Percentiles rank a stretch among this genome's conserved stretches.
Evolutionary conservation across 2,797 vertebrate species (phyloP).

Genomic region (Hyperoplus lanceolatus): DNA sequence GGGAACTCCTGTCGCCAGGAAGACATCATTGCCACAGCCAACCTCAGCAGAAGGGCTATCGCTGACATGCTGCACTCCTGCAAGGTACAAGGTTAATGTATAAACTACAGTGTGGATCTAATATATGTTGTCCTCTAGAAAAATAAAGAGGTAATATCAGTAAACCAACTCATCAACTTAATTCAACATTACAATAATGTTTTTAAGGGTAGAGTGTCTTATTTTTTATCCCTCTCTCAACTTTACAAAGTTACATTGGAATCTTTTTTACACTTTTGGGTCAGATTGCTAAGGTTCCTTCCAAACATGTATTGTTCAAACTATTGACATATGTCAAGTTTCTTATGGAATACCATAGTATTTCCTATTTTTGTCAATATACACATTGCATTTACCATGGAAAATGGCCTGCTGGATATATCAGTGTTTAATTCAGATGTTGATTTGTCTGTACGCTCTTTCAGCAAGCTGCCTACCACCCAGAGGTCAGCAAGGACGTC

Average conservation of each 20-base stretch:
- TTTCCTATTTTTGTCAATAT: background rate
- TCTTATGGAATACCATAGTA: background rate
- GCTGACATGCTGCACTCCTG: slow-evolving; percentile 97
- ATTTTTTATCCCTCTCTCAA: no score
- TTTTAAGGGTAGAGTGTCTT: background rate
- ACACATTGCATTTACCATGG: background rate
- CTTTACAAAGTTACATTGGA: background rate
- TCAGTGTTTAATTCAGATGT: background rate
- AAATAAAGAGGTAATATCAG: no score
- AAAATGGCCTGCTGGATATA: background rate
- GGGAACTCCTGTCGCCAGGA: slow-evolving; percentile 98
- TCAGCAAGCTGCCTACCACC: slow-evolving; percentile 95
- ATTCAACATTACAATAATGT: background rate
- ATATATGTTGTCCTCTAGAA: background rate
- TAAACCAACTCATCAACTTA: background rate
- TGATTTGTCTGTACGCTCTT: slow-evolving; percentile 19
- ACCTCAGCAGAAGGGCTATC: slow-evolving; percentile 95
- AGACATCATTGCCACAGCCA: slow-evolving; percentile 96
- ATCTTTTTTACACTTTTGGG: background rate
- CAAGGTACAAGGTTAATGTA: slow-evolving; percentile 83
- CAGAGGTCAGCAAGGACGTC: slow-evolving; percentile 92
- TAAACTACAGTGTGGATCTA: background rate
- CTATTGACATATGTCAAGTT: background rate
- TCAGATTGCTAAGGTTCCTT: background rate
- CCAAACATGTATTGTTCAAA: background rate